These are phyloP conservation scores for Trichosurus vulpecula DNA, from an alignment of 2,797 vertebrate genomes.

Conservation along the genomic window DNA sequence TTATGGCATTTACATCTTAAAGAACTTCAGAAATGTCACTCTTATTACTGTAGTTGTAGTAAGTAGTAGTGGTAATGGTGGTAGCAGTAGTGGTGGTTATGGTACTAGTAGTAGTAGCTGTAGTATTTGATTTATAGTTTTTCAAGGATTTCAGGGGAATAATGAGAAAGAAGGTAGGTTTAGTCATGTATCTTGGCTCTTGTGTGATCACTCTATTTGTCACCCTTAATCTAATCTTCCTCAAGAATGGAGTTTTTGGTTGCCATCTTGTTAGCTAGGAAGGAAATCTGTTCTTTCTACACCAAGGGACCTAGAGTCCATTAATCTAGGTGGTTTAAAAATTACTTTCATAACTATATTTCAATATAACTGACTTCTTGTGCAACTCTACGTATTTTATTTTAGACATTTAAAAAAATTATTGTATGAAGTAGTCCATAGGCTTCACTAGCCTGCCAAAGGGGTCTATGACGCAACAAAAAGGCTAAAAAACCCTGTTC, in stretches of 20 bases:
- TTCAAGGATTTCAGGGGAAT: not conserved
- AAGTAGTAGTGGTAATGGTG: not conserved
- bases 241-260: not conserved
- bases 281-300: not conserved
- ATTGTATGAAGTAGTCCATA: not conserved
- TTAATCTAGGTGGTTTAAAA: not conserved
- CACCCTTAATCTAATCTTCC: constrained; percentile 29
- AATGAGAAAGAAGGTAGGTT: not conserved
- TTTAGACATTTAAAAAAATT: not conserved
- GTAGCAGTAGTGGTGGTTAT: not conserved
- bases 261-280: not conserved
- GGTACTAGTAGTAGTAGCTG: not conserved
- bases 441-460: not conserved
- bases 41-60: not conserved
- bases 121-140: not conserved
- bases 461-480: not conserved
- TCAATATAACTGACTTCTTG: not conserved
- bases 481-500: not conserved
- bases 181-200: not conserved
- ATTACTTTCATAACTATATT: not conserved
- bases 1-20: not conserved
- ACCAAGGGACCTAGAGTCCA: not conserved
- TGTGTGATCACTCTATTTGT: not conserved
- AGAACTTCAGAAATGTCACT: not conserved
- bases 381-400: not conserved